These are phyloP conservation scores for Diarsia mendica DNA, from an alignment of 2,888 invertebrate genomes.

Conservation along the genomic window DNA sequence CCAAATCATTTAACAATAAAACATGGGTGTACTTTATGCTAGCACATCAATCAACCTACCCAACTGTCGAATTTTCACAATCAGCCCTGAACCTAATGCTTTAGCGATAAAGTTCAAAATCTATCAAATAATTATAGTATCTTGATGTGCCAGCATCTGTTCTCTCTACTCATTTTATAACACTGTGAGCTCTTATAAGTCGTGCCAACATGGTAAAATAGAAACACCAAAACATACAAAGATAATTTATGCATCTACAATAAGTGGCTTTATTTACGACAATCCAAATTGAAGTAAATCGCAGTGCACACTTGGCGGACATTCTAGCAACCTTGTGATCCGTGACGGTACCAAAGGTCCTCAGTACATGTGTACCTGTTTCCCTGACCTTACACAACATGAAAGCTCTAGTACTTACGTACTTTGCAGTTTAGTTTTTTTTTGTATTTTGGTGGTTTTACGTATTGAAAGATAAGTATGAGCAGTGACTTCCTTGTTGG, in stretches of 20 bases:
- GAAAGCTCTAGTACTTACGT: slow-evolving; percentile 29
- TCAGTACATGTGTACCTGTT: not conserved
- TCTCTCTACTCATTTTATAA: slow-evolving; percentile 6
- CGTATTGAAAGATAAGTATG: no score
- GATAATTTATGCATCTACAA: slow-evolving; percentile 35
- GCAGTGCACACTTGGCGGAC: slow-evolving; percentile 17
- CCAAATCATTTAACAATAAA: no score
- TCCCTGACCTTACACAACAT: slow-evolving; percentile 44
- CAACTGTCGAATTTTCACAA: no score
- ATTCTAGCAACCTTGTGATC: slow-evolving; percentile 51
- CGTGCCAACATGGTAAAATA: slow-evolving; percentile 1
- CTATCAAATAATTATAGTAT: no score
- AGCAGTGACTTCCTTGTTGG: not conserved
- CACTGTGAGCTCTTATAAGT: not conserved
- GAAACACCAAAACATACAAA: slow-evolving; percentile 1
- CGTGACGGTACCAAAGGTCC: not conserved
- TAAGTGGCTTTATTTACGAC: slow-evolving; percentile 50
- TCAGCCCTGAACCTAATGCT: no score
- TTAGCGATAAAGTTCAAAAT: no score
- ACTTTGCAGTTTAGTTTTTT: not conserved
- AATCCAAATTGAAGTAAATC: slow-evolving; percentile 18
- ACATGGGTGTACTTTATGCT: no score
- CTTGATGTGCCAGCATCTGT: no score
- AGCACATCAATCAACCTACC: no score
- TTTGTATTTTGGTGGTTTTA: not conserved